Conservation (phyloP, 2,888 invertebrate species). For the Eilema griseolum region DNA sequence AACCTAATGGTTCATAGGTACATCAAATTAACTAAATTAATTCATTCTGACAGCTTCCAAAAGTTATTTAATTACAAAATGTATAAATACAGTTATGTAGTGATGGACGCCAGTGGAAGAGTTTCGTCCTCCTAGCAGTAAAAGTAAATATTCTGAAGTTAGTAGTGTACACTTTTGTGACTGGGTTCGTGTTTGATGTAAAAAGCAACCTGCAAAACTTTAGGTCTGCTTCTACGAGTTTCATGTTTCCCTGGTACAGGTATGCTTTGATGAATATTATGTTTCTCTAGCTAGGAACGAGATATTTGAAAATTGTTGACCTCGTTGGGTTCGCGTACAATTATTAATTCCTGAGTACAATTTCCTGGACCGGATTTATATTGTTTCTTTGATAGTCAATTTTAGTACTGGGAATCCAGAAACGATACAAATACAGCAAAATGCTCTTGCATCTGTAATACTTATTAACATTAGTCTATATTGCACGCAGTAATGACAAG, state of each 20-base stretch:
- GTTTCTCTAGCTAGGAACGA: not conserved
- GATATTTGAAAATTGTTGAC: not conserved
- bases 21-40: slow-evolving; percentile 16
- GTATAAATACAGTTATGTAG: slow-evolving; percentile 29
- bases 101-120: slow-evolving; percentile 33
- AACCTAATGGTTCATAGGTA: not conserved
- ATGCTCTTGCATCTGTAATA: no score
- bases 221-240: not conserved
- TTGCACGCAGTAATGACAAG: not conserved
- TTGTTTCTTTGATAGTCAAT: no score
- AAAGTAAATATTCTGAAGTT: slow-evolving; percentile 17
- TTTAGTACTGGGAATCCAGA: no score
- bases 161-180: slow-evolving; percentile 21
- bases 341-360: not conserved
- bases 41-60: slow-evolving; percentile 20
- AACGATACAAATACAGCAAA: no score
- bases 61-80: slow-evolving; percentile 34
- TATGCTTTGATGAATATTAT: not conserved
- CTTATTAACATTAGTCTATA: not conserved
- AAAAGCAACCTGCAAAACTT: not conserved
- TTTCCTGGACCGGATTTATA: not conserved
- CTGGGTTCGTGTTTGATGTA: not conserved
- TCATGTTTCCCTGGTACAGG: not conserved
- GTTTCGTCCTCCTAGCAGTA: slow-evolving; percentile 20
- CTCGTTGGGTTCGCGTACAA: not conserved